These are phyloP conservation scores for Chelonoidis abingdonii DNA, from an alignment of 2,113 vertebrate genomes.

Conservation along the genomic window DNA sequence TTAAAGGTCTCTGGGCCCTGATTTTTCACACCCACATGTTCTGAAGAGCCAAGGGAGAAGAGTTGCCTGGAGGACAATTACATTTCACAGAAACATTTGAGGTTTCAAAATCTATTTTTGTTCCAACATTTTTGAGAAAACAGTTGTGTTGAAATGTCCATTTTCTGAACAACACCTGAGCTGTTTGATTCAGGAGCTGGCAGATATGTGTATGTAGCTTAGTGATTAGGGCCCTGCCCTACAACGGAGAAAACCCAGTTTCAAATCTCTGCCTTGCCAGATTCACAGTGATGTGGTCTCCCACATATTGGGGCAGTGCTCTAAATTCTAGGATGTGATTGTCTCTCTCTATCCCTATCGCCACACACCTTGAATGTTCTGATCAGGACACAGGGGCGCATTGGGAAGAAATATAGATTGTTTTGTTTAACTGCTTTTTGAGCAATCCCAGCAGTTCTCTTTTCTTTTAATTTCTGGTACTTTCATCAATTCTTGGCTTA, in stretches of 20 bases:
- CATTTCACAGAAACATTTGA: not conserved
- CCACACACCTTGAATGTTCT: not conserved
- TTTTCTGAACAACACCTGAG: not conserved
- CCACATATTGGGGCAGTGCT: too few species aligned
- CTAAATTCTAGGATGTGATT: too few species aligned
- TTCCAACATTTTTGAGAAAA: not conserved
- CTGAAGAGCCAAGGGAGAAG: not conserved
- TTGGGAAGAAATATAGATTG: not conserved
- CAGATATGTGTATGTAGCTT: too few species aligned
- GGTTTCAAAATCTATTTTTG: not conserved
- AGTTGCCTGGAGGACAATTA: not conserved
- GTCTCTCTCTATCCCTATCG: too few species aligned
- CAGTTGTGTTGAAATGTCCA: not conserved
- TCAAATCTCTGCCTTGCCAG: too few species aligned
- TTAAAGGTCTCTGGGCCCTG: not conserved
- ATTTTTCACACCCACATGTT: not conserved
- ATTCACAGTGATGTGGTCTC: too few species aligned
- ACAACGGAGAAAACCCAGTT: too few species aligned
- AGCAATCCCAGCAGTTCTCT: not conserved
- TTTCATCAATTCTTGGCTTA: not conserved
- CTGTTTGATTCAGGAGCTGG: not conserved
- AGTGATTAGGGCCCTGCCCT: too few species aligned
- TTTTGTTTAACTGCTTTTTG: not conserved
- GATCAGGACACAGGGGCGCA: not conserved
- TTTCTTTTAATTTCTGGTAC: not conserved